Evolutionary conservation across 2,888 invertebrate genomes (phyloP), one percentile per base, ranked within the genome.

Genomic region (Apodemia duryi): DNA sequence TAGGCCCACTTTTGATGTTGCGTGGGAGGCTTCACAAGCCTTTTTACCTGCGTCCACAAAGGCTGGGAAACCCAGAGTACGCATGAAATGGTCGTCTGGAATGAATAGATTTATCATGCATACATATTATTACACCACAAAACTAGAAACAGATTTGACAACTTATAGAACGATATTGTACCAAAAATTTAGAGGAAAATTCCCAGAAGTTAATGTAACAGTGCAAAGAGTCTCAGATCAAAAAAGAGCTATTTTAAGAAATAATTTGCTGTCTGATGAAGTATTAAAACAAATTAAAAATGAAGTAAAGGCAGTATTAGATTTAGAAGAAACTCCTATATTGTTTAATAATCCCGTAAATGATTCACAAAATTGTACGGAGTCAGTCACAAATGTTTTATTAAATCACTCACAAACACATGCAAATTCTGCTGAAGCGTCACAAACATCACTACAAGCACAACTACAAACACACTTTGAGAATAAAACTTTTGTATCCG

Each of bases 221-320:
- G 68, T 67, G 43, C 72, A 74, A 60, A 62, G 72, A 46, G 51
- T 73, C 38, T 64, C 71, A 10, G 72, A 72, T n/a, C 72, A 73
- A 67, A 70, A 67, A 65, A 61, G 73, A 51, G 66, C 65, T 28
- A 71, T 73, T 41, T 3, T 70, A 9, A 67, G 66, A 43, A 73
- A 71, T 62, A 70, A 69, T 49, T 38, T 66, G 7, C 32, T 69
- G 11, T 9, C 63, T 7, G 35, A 63, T 6, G 43, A 61, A 21
- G 41, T 29, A 52, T 38, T 67, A n/a, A 10, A 63, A 10, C 63
- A 38, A 29, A 13, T 66, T 43, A 66, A 64, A 63, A 13, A 63
- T n/a, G 68, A 68, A 54, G 62, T 68, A 4, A 35, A 35, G 35
- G 35, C 5, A 4, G 35, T 35, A 5, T 35, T 35, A 5, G 35